Base-by-base conservation (phyloP, 2,888 invertebrate genomes). In the Andricus curvator region DNA sequence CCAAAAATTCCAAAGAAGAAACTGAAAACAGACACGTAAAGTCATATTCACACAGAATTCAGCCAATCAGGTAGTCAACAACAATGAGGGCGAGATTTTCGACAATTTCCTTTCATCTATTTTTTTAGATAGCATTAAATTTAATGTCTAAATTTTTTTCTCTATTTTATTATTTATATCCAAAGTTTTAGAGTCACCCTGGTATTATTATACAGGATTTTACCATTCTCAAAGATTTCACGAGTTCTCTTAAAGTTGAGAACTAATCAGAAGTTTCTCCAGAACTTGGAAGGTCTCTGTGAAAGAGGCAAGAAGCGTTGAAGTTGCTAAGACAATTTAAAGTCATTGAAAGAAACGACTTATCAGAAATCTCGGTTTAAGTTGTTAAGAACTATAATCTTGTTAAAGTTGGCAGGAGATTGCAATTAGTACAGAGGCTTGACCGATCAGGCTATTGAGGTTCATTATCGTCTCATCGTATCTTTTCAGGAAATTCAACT, bases 241-340 rank as follows among this genome's bases (percentile, higher is more conserved):
- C 74, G 20, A 74, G 51, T 74, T 56, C n/a, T 74, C 51, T 56
- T 37, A 20, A 74, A 74, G 74, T 74, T 74, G n/a, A 51, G 70
- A 74, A 74, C 56, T 74, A 74, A 74, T 74, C 56, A 74, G 74
- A 74, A 74, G 74, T 74, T 74, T 74, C 56, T 56, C 20, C 29
- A 25, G 74, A 51, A 56, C 74, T 56, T 33, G 74, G 56, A 56
- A 56, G 56, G 56, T 56, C 62, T 70, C 48, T 74, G 56, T 74
- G 15, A 67, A 13, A 11, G 33, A 51, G 29, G 74, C 56, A 56
- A 33, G 74, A 70, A 56, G 33, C 56, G 74, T 51, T 56, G 15
- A 74, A 74, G 74, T 56, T 74, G 29, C n/a, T 51, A 56, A 56
- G 74, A 74, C 74, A 74, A 74, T 74, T 51, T 56, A 74, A 74